Evolutionary conservation across 2,888 invertebrate genomes (phyloP).

Genomic region (Tridacna gigas): DNA sequence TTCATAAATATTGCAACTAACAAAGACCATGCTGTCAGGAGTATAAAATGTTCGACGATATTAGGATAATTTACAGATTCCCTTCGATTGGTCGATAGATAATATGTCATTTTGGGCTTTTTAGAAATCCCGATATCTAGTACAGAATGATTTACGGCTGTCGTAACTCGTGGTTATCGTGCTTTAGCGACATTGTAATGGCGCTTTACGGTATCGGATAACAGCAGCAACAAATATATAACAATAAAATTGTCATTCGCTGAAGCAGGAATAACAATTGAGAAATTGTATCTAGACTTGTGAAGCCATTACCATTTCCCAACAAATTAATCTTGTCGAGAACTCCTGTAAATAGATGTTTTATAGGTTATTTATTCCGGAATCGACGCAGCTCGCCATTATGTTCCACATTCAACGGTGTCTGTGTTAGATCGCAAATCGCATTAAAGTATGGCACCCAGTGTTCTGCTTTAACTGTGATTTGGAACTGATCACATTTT

Average conservation of each 20-base stretch:
- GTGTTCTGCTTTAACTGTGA: constrained; percentile 17
- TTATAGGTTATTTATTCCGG: constrained; percentile 63
- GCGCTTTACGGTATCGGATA: constrained; percentile 65
- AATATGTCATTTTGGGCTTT: constrained; percentile 60
- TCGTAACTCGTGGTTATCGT: constrained; percentile 66
- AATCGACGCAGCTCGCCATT: constrained; percentile 47
- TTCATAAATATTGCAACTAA: constrained; percentile 25
- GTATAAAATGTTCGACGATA: constrained; percentile 39
- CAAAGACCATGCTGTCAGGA: constrained; percentile 16
- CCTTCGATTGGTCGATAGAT: constrained; percentile 63
- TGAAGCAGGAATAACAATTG: constrained; percentile 65
- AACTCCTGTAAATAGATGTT: constrained; percentile 53
- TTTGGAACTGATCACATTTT: constrained; percentile 26
- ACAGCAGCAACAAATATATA: constrained; percentile 66
- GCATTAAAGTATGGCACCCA: constrained; percentile 15
- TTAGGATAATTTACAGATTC: constrained; percentile 62
- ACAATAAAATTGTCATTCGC: constrained; percentile 65
- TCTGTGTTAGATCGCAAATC: constrained; percentile 27
- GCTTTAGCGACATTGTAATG: constrained; percentile 67
- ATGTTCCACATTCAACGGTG: constrained; percentile 10
- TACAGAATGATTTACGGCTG: constrained; percentile 62
- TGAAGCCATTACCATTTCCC: constrained; percentile 61
- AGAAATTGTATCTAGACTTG: constrained; percentile 63
- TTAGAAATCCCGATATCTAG: constrained; percentile 64
- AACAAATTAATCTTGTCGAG: constrained; percentile 64